Evolutionary conservation across 2,113 vertebrate genomes (phyloP).

Genomic region (Uropsilus gracilis): DNA sequence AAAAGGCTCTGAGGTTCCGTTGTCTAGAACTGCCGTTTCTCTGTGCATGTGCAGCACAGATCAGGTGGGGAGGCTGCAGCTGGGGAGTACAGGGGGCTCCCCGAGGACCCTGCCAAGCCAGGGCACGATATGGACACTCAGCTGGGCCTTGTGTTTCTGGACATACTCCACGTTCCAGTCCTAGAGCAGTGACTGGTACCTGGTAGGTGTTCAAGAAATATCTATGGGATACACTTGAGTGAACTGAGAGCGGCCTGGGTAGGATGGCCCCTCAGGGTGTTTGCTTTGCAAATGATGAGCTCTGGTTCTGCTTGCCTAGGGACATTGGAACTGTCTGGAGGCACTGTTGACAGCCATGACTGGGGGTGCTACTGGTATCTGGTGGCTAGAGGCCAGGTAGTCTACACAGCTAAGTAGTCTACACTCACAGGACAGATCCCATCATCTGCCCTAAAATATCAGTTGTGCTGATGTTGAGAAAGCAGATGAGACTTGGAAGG

Average conservation of each 20-base stretch:
- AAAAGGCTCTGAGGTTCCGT: slow-evolving; percentile 5
- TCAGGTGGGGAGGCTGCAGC: neutral
- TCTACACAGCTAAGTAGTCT: neutral
- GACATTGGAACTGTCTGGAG: neutral
- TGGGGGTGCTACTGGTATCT: neutral
- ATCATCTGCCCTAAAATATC: neutral
- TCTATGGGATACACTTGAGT: neutral
- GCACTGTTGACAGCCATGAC: neutral
- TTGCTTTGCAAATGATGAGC: neutral
- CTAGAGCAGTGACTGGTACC: neutral
- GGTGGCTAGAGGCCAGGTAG: neutral
- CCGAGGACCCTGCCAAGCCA: fast-evolving
- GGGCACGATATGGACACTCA: no score
- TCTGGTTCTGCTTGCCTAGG: neutral
- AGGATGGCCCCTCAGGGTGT: neutral
- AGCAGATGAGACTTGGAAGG: neutral
- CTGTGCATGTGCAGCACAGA: no score
- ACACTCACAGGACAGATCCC: no score
- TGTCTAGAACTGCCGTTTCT: neutral
- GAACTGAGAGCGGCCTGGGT: neutral
- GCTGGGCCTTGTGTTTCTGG: neutral
- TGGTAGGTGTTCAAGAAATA: neutral
- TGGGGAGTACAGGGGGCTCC: fast-evolving
- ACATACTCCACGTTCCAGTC: neutral
- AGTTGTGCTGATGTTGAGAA: neutral